These are phyloP conservation scores for Poecilia velifera DNA, from an alignment of 2,797 vertebrate species.

Conservation along the genomic window DNA sequence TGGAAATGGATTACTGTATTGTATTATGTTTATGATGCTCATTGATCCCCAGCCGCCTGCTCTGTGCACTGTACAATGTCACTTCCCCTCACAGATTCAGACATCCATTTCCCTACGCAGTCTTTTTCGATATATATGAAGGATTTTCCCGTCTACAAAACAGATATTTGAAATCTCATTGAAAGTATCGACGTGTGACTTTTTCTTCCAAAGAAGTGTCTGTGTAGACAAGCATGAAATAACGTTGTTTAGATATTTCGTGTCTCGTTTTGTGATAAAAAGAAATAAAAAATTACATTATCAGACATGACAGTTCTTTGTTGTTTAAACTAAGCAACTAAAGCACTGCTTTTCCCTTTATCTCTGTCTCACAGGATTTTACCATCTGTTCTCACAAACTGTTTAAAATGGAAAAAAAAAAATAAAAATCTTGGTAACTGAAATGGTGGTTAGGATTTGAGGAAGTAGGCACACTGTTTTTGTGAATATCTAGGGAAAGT, in stretches of 20 bases:
- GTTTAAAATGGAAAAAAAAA: conserved; percentile 20
- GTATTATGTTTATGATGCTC: conserved; percentile 80
- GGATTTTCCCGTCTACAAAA: conserved; percentile 60
- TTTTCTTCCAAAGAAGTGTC: conserved; percentile 49
- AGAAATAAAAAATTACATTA: conserved; percentile 59
- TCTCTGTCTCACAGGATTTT: conserved; percentile 37
- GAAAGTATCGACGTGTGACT: conserved; percentile 55
- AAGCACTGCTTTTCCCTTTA: conserved; percentile 39
- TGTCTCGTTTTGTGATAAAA: conserved; percentile 36
- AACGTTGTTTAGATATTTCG: conserved; percentile 73
- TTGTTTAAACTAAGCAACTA: conserved; percentile 53
- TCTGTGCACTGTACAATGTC: conserved; percentile 62
- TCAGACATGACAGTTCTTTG: conserved; percentile 63
- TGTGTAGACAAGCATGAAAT: conserved; percentile 77
- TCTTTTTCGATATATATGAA: conserved; percentile 55
- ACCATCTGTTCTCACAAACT: conserved; percentile 43
- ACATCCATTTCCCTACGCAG: conserved; percentile 62
- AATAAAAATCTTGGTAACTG: conserved; percentile 24
- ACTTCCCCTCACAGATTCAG: conserved; percentile 61
- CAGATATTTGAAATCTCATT: conserved; percentile 66
- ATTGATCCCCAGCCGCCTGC: conserved; percentile 72
- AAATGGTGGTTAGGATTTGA: background rate
- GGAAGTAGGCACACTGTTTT: background rate
- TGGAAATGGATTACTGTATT: conserved; percentile 79
- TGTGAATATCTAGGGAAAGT: background rate